phyloP scores from a whole-genome alignment of 2,797 vertebrate genomes.

The Chrysocyon brachyurus region DNA sequence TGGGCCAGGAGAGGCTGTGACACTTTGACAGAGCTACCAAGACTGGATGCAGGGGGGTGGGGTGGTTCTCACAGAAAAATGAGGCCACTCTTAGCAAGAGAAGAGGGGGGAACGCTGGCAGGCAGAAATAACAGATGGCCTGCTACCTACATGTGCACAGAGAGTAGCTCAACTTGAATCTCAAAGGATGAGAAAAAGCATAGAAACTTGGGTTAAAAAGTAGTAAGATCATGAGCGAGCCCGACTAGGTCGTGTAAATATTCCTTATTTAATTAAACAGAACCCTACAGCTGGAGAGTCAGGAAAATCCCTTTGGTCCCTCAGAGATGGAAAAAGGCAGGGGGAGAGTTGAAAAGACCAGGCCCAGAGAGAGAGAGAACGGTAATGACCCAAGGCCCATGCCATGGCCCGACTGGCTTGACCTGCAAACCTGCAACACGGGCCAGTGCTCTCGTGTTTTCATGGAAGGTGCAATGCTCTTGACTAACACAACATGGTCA shows the following conservation, averaged over 20 bases:
- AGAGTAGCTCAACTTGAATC: not conserved
- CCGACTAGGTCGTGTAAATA: not conserved
- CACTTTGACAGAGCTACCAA: not conserved
- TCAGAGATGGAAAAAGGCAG: not conserved
- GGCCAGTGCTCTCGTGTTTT: not conserved
- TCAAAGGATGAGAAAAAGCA: not conserved
- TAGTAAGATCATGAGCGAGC: not conserved
- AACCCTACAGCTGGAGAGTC: not conserved
- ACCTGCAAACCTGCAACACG: not conserved
- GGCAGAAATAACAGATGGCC: not conserved
- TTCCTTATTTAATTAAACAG: constrained; percentile 31
- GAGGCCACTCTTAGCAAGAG: not conserved
- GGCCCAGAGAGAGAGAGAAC: not conserved
- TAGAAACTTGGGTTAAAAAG: not conserved
- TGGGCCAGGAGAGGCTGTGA: not conserved
- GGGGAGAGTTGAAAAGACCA: not conserved
- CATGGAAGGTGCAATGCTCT: not conserved
- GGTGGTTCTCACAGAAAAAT: not conserved
- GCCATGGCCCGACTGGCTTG: not conserved
- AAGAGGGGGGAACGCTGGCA: not conserved
- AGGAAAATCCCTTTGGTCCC: not conserved
- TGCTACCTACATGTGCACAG: not conserved
- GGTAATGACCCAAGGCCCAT: not conserved
- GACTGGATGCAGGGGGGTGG: not conserved
- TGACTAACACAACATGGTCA: not conserved